Evolutionary conservation across 1,140 invertebrate genomes (phyloP), one percentile per base, ranked within the genome.

Genomic region (Tachypleus tridentatus): DNA sequence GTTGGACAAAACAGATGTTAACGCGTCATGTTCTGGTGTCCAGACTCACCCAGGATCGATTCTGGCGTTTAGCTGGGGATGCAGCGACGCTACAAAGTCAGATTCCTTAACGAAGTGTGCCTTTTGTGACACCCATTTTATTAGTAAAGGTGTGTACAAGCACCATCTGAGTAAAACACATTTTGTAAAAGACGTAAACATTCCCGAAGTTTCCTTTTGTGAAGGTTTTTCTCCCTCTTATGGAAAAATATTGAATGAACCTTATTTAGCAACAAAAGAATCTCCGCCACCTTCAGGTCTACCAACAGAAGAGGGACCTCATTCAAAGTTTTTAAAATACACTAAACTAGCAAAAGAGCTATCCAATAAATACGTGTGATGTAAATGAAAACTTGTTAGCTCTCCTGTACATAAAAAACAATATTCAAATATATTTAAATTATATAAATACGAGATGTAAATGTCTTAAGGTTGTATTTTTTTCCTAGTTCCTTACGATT

Each of bases 151-250:
- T 51, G 93, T 93, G 3, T 98, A 97, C 77, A 84, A 93, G 70
- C 93, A 97, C 77, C 94, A 98, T 74, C 78, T 97, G 64, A 94
- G 92, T 61, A 95, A 97, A 75, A 94, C 95, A 86, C 93, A 97
- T 78, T 92, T 97, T 73, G 89, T 96, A 49, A 97, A 96, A 76
- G 93, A 96, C 71, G 89, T 88, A 8, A 86, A 88, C 29, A 84
- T 87, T 67, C 86, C 86, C 4, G 87, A 86, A 71, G 84, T 61
- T 50, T 54, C 29, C 2, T 29, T 29, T 29, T 29, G 29, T 29
- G 29, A 29, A 29, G 29, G 29, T 29, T 29, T 29, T 29, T 29
- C 29, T 29, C 29, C 29, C 29, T 29, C 62, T 49, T 52, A 52
- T 54, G 57, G 58, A 71, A 78, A 67, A 51, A 74, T 72, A 57